Conservation (phyloP, 2,888 invertebrate genomes). For the Arrhopalites spinosus region DNA sequence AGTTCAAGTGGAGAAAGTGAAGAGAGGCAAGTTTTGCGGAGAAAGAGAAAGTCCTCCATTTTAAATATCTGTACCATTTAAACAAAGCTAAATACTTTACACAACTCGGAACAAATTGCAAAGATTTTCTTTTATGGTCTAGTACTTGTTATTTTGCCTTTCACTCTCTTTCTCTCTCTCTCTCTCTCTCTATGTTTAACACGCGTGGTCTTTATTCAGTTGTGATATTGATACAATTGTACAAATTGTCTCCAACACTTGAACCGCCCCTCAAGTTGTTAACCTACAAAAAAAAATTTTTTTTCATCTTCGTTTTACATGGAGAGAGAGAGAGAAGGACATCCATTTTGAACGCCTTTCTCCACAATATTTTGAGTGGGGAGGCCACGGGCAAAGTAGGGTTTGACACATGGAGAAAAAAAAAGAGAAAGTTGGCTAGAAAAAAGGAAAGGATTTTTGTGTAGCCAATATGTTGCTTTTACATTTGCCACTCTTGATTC, state of each 20-base stretch:
- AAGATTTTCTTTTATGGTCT: slow-evolving; percentile 7
- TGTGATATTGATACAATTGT: not conserved
- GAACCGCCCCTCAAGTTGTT: not conserved
- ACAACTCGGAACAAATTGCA: not conserved
- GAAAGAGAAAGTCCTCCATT: not conserved
- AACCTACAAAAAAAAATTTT: not conserved
- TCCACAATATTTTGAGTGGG: no score
- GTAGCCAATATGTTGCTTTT: not conserved
- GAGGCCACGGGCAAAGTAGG: no score
- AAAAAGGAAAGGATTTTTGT: not conserved
- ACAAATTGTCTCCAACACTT: not conserved
- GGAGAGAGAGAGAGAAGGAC: no score
- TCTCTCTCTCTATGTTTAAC: not conserved
- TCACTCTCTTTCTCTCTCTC: not conserved
- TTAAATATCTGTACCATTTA: not conserved
- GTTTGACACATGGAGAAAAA: no score
- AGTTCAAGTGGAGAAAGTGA: not conserved
- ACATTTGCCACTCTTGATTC: not conserved
- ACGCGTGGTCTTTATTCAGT: not conserved
- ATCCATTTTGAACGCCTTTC: no score
- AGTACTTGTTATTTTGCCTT: no score
- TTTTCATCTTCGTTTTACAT: not conserved
- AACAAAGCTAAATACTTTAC: not conserved
- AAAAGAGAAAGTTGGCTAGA: no score
- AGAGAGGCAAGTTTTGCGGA: not conserved